phyloP scores from a whole-genome alignment of 2,888 invertebrate genomes.

The Tupiocoris notatus region DNA sequence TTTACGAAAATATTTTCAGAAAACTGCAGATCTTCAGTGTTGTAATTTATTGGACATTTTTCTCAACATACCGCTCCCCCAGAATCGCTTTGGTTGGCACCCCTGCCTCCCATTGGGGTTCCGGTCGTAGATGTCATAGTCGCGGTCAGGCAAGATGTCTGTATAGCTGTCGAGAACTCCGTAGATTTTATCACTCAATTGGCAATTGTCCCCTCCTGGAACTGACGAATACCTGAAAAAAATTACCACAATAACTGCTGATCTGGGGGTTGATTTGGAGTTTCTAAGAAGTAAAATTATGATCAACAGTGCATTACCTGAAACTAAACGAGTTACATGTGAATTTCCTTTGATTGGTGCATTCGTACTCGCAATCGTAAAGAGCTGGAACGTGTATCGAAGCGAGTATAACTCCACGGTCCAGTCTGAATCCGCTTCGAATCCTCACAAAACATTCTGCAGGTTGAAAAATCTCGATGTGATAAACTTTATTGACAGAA shows the following conservation, averaged over 20 bases:
- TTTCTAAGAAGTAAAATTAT: neutral
- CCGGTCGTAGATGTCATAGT: conserved; percentile 78
- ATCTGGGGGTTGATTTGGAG: too few species aligned
- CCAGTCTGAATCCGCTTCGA: conserved; percentile 71
- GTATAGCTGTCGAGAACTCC: conserved; percentile 69
- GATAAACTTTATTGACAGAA: too few species aligned
- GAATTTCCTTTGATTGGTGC: conserved; percentile 69
- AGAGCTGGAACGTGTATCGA: conserved; percentile 66
- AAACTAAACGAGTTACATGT: conserved; percentile 75
- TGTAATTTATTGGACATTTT: too few species aligned
- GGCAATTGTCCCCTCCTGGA: conserved; percentile 69
- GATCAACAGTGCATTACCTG: conserved; percentile 57
- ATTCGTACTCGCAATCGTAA: conserved; percentile 74
- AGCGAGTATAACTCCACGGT: conserved; percentile 66
- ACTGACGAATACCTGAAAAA: conserved; percentile 58
- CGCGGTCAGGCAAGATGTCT: conserved; percentile 70
- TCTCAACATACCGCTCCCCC: conserved; percentile 54
- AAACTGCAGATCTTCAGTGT: too few species aligned
- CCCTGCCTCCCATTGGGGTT: conserved; percentile 57
- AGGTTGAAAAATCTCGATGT: too few species aligned
- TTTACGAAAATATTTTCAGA: too few species aligned
- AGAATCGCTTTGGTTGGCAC: conserved; percentile 49
- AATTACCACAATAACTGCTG: neutral
- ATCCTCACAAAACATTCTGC: conserved; percentile 73
- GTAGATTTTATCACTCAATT: conserved; percentile 70